A percentile compares a stretch with the other conserved stretches of the same genome.
Conservation (phyloP, 2,888 invertebrate species). For the Mythimna lalbum region DNA sequence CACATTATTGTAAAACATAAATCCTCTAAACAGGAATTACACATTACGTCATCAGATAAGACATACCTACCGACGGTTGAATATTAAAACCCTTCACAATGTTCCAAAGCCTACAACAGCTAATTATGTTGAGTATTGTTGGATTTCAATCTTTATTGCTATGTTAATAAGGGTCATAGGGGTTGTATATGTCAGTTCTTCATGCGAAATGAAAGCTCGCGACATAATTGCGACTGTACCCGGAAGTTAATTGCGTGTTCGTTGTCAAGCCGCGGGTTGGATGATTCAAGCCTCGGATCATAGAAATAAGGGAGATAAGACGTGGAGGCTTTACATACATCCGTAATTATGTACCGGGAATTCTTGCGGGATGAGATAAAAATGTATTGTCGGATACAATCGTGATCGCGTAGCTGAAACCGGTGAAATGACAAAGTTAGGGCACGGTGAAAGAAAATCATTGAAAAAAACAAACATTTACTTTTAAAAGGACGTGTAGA, state of each 20-base stretch:
- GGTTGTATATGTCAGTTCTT: conserved; percentile 32
- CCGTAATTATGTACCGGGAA: conserved; percentile 37
- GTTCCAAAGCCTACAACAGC: conserved; percentile 45
- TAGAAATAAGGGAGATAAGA: conserved; percentile 61
- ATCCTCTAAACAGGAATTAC: conserved; percentile 55
- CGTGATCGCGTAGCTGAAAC: conserved; percentile 3
- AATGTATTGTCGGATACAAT: conserved; percentile 33
- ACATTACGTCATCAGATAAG: conserved; percentile 60
- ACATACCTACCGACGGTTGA: conserved; percentile 49
- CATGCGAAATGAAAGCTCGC: conserved; percentile 61
- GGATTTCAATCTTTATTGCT: conserved; percentile 41
- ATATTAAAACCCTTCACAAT: conserved; percentile 60
- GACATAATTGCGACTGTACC: conserved; percentile 73
- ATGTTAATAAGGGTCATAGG: conserved; percentile 23
- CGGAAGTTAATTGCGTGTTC: conserved; percentile 80
- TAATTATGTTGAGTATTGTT: conserved; percentile 42
- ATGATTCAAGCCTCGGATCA: conserved; percentile 71
- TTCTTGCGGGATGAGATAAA: conserved; percentile 32
- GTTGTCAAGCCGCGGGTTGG: conserved; percentile 71
- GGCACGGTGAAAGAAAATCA: not conserved
- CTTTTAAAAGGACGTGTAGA: no score
- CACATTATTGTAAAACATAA: conserved; percentile 54
- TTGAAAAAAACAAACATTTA: not conserved
- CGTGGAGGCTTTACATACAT: conserved; percentile 32
- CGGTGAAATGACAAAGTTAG: conserved; percentile 8